phyloP scores from a whole-genome alignment of 2,888 invertebrate species.

The Drosophila emarginata region DNA sequence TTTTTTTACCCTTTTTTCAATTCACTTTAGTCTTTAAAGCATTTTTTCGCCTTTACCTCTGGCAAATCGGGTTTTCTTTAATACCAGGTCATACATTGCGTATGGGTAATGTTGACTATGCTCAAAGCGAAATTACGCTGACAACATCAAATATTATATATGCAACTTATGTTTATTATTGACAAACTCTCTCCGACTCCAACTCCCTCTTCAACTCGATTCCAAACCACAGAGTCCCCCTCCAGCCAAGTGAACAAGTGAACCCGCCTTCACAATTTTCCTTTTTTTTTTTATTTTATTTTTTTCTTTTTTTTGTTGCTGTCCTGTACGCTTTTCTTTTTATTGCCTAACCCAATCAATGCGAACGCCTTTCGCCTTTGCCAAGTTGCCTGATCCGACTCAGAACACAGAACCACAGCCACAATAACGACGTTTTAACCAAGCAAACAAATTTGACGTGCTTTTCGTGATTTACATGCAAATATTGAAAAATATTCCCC shows the following conservation, averaged over 20 bases:
- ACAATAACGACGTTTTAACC: conserved; percentile 76
- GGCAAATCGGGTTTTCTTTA: conserved; percentile 7
- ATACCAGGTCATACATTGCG: conserved; percentile 44
- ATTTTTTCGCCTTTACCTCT: neutral
- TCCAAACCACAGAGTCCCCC: conserved; percentile 15
- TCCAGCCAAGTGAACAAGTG: conserved; percentile 29
- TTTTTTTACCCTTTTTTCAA: no score
- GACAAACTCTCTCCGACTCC: conserved; percentile 44
- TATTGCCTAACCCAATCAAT: conserved; percentile 74
- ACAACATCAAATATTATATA: conserved; percentile 58
- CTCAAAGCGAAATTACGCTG: conserved; percentile 52
- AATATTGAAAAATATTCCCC: conserved; percentile 79
- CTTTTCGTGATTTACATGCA: conserved; percentile 80
- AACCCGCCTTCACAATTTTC: conserved; percentile 5
- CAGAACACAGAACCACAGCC: conserved; percentile 39
- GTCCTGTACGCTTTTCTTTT: conserved; percentile 30
- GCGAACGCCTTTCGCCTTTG: conserved; percentile 52
- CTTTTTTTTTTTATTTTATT: neutral
- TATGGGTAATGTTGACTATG: conserved; percentile 55
- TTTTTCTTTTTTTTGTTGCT: neutral
- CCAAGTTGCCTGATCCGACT: conserved; percentile 12
- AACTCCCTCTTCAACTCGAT: neutral
- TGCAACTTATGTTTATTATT: conserved; percentile 74
- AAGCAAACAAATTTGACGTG: conserved; percentile 79
- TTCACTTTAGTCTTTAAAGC: neutral